Evolutionary conservation across 2,113 vertebrate species (phyloP).

Genomic region (Upupa epops): DNA sequence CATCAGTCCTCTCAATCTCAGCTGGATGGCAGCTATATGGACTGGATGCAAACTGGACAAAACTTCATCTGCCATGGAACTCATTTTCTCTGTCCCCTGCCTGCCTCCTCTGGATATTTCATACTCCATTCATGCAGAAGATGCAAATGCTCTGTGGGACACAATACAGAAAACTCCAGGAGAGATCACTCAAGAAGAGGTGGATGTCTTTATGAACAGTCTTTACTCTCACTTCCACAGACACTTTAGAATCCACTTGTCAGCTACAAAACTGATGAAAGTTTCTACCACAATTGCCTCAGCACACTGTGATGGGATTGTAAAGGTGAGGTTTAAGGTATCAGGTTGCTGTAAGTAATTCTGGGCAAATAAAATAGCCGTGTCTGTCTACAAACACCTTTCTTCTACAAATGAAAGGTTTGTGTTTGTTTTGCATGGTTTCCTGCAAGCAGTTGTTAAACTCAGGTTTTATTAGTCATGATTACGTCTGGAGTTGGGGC

Average conservation of each 20-base stretch:
- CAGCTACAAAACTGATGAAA: conserved; percentile 81
- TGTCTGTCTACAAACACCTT: neutral
- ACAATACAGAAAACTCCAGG: conserved; percentile 76
- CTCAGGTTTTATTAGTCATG: neutral
- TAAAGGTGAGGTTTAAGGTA: conserved; percentile 81
- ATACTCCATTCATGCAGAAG: conserved; percentile 81
- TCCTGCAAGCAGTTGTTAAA: neutral
- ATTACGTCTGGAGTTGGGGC: neutral
- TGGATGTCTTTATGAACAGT: conserved; percentile 82
- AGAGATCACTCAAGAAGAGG: conserved; percentile 83
- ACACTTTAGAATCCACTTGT: conserved; percentile 88
- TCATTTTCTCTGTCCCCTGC: conserved; percentile 83
- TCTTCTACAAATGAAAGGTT: neutral
- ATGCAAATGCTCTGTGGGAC: conserved; percentile 89
- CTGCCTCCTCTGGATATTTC: conserved; percentile 81
- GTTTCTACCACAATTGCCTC: conserved; percentile 87
- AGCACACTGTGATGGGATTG: conserved; percentile 82
- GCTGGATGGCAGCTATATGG: conserved; percentile 91
- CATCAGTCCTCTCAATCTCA: conserved; percentile 83
- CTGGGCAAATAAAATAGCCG: neutral
- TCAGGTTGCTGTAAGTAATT: neutral
- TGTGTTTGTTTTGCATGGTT: neutral
- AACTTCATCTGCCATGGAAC: conserved; percentile 71
- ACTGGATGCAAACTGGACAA: conserved; percentile 77
- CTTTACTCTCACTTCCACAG: conserved; percentile 89